Percentiles rank a stretch among this genome's conserved stretches.
Conservation (phyloP, 2,888 invertebrate species). For the Cloeon dipterum region DNA sequence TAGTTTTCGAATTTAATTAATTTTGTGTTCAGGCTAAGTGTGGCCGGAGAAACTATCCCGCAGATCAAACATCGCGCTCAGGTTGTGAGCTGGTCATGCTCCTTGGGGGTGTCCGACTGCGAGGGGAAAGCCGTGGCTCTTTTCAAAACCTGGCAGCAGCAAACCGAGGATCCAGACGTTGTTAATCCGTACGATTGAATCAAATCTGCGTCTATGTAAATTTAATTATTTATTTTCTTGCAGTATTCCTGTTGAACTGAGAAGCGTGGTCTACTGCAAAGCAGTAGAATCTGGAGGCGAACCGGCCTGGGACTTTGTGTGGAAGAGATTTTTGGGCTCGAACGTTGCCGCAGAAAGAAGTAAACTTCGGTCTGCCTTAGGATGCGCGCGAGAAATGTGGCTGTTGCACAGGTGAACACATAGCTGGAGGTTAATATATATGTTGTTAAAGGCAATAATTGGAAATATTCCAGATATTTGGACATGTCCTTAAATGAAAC, state of each 20-base stretch:
- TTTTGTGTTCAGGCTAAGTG: no score
- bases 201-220: no score
- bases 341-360: conserved; percentile 55
- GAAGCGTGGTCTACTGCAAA: conserved; percentile 62
- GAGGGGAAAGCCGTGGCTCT: conserved; percentile 32
- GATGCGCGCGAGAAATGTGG: conserved; percentile 66
- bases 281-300: conserved; percentile 63
- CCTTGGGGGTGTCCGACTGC: conserved; percentile 48
- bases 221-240: no score
- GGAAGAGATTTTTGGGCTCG: conserved; percentile 48
- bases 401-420: conserved; percentile 42
- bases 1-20: no score
- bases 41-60: conserved; percentile 25
- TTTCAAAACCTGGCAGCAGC: conserved; percentile 34
- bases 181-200: conserved; percentile 36
- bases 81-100: conserved; percentile 49
- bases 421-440: no score
- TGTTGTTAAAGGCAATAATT: no score
- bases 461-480: no score
- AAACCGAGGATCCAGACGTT: conserved; percentile 25
- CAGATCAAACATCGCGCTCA: conserved; percentile 27
- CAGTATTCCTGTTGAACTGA: conserved; percentile 36
- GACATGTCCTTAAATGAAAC: conserved; percentile 35
- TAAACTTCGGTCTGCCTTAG: conserved; percentile 48
- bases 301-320: conserved; percentile 73